Base-by-base conservation (phyloP, 2,888 invertebrate genomes). In the Cantharis flavilabris region DNA sequence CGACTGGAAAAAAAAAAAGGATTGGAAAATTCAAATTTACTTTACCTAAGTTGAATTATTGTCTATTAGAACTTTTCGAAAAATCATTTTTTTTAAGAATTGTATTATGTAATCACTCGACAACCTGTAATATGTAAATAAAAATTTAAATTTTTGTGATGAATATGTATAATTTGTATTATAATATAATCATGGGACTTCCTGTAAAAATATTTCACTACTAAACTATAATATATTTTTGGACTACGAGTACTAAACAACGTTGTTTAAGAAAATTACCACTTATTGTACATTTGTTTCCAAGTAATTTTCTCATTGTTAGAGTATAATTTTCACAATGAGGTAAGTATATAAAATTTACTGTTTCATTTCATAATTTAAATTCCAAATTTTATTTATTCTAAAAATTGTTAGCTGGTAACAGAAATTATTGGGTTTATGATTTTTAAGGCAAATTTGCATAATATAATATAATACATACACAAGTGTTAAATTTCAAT, bases 81-180 rank as follows among this genome's bases (percentile, higher is more conserved):
- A n/a, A n/a, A 13, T 4, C n/a, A 4, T 49, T 49, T 30, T 49
- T 49, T 49, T n/a, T 49, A 49, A 49, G 49, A 49, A 49, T 49
- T 49, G 49, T 49, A 49, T 49, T 49, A 49, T 49, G 49, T 20
- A 49, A 49, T 49, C 49, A 49, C 49, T 49, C 49, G 49, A 49
- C 49, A 49, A 49, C 49, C 49, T 49, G 49, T 49, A 49, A 76
- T 76, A 26, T 82, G 81, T 83, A 82, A 72, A 82, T 82, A 82
- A 77, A 64, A 65, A 65, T 78, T 80, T 75, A 76, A 80, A 77
- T 79, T 79, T 76, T 76, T 83, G 82, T 82, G 82, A 82, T 83
- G 81, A 79, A 79, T 79, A 81, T 83, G 82, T 84, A 83, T 81
- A 83, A 83, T 82, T 82, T 83, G 82, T 83, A 82, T 79, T 65